phyloP scores from a whole-genome alignment of 2,888 invertebrate genomes.

The Dryobotodes eremita region DNA sequence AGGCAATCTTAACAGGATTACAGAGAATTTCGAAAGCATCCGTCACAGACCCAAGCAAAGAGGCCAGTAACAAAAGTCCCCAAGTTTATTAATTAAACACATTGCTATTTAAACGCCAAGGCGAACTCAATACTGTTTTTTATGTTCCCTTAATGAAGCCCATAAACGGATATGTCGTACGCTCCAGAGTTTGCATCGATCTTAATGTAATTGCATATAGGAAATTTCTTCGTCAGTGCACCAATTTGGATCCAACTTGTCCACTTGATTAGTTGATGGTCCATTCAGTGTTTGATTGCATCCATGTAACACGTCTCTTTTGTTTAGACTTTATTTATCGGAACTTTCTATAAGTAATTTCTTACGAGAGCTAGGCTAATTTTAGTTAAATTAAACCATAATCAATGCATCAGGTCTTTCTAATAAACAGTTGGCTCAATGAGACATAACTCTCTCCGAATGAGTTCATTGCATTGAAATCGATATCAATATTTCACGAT shows the following conservation, averaged over 20 bases:
- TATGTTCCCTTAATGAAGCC: constrained; percentile 85
- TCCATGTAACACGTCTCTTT: constrained; percentile 64
- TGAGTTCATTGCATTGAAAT: constrained; percentile 45
- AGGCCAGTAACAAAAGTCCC: constrained; percentile 66
- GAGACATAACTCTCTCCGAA: constrained; percentile 50
- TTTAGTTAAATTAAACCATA: constrained; percentile 46
- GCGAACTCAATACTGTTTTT: constrained; percentile 79
- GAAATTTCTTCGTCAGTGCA: constrained; percentile 69
- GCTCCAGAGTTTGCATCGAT: constrained; percentile 87
- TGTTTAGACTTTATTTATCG: constrained; percentile 62
- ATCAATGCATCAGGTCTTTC: constrained; percentile 38
- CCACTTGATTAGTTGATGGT: constrained; percentile 76
- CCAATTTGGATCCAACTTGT: constrained; percentile 74
- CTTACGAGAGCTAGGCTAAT: constrained; percentile 41
- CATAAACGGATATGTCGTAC: constrained; percentile 80
- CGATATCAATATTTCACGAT: constrained; percentile 55
- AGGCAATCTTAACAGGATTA: constrained; percentile 75
- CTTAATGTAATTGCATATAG: constrained; percentile 75
- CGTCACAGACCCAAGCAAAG: constrained; percentile 70
- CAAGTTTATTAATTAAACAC: constrained; percentile 82
- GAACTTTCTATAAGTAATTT: constrained; percentile 63
- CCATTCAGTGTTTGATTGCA: constrained; percentile 75
- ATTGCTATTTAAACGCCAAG: constrained; percentile 83
- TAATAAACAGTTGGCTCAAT: constrained; percentile 44
- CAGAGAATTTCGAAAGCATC: constrained; percentile 75